Conservation (phyloP, 2,888 invertebrate genomes). For the Ypsolopha sequella region DNA sequence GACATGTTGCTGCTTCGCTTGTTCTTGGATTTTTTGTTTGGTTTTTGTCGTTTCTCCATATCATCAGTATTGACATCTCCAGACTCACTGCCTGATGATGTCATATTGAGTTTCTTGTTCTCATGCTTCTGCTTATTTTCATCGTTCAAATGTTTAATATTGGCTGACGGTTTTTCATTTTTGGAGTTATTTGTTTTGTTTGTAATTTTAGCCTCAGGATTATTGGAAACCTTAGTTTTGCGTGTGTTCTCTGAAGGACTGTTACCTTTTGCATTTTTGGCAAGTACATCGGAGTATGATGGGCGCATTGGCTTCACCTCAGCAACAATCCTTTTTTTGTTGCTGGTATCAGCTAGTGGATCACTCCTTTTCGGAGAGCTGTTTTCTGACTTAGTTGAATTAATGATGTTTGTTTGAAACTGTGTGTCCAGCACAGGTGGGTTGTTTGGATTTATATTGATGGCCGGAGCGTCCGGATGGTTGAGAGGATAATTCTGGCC, state of each 20-base stretch:
- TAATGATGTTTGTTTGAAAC: constrained; percentile 25
- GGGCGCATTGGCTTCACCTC: constrained; percentile 91
- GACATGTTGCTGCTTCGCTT: constrained; percentile 49
- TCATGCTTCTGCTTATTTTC: constrained; percentile 49
- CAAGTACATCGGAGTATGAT: constrained; percentile 86
- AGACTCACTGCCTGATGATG: constrained; percentile 64
- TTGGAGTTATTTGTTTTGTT: constrained; percentile 47
- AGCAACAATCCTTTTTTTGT: constrained; percentile 81
- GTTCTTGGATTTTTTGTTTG: constrained; percentile 51
- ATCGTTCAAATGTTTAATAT: constrained; percentile 32
- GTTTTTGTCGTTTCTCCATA: constrained; percentile 45
- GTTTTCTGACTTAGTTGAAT: constrained; percentile 29
- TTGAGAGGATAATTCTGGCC: constrained; percentile 72
- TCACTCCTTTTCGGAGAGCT: constrained; percentile 56
- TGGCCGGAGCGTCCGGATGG: constrained; percentile 51
- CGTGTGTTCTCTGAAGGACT: constrained; percentile 50
- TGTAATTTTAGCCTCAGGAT: constrained; percentile 43
- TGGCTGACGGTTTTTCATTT: constrained; percentile 39
- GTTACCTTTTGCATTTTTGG: constrained; percentile 74
- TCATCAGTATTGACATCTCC: constrained; percentile 59
- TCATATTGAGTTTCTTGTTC: constrained; percentile 41
- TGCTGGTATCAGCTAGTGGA: constrained; percentile 64
- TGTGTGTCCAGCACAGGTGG: constrained; percentile 27
- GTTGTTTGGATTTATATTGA: constrained; percentile 38
- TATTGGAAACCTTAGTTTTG: constrained; percentile 50